Evolutionary conservation across 2,797 vertebrate genomes (phyloP).

Genomic region (Octomys mimax): DNA sequence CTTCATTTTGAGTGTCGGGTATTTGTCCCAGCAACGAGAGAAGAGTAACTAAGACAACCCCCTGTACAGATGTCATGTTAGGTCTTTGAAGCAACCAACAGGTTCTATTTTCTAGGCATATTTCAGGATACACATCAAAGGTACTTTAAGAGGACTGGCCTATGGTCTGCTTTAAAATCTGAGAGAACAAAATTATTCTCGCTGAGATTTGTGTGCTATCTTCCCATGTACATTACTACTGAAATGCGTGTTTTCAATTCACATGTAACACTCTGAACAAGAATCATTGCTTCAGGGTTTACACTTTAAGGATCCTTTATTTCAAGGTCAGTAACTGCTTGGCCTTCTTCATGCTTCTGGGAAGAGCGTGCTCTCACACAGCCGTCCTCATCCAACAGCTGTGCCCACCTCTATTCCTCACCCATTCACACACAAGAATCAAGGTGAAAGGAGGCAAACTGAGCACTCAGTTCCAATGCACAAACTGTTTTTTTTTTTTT

Average conservation of each 20-base stretch:
- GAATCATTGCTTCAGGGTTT: not conserved
- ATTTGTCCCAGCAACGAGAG: too few relatives aligned
- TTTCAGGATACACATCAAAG: not conserved
- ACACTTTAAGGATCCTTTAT: not conserved
- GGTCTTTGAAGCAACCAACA: not conserved
- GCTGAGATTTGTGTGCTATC: not conserved
- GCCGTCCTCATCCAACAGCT: not conserved
- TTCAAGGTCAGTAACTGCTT: not conserved
- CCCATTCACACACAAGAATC: not conserved
- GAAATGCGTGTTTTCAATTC: not conserved
- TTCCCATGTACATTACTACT: not conserved
- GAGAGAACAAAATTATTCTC: not conserved
- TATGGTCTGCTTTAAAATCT: not conserved
- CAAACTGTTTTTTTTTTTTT: not conserved
- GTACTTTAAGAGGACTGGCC: not conserved
- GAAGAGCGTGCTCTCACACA: not conserved
- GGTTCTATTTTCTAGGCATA: not conserved
- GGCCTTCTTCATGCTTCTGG: not conserved
- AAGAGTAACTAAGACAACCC: too few relatives aligned
- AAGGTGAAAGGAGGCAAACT: not conserved
- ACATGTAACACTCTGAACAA: not conserved
- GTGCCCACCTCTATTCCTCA: accelerated
- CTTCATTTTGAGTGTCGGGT: too few relatives aligned
- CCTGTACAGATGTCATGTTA: not conserved
- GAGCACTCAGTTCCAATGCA: not conserved